Base-by-base conservation (phyloP, 1,140 invertebrate genomes). In the Cylas formicarius region DNA sequence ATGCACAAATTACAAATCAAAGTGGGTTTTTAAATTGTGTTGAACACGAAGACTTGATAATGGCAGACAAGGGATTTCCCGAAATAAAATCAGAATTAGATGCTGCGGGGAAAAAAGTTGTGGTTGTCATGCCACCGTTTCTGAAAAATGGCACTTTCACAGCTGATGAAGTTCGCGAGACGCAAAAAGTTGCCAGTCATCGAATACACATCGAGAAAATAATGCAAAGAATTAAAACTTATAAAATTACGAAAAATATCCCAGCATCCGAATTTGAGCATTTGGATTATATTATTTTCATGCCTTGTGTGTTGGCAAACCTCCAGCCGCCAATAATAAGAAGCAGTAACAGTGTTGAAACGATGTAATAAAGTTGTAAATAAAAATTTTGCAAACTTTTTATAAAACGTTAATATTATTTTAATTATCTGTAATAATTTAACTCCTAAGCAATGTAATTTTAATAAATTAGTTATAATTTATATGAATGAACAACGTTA, bases 1-100 rank as follows among this genome's bases (percentile, higher is more conserved):
- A 69, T 48, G 60, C 57, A 27, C 57, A 60, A 44, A 58, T 69
- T 24, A 62, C 61, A 8, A 42, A 49, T 11, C 46, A 61, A 44
- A 58, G 47, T 24, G 64, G 61, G 5, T 61, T 69, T 41, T 35
- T 68, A 39, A 54, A 69, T 52, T 33, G 55, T 29, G 44, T 68
- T 27, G 60, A 67, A 58, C 44, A 51, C 36, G 63, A 57, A 37
- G 67, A 68, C 54, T 14, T 52, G 9, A 56, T 69, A 36, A 56
- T 70, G 43, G 66, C 62, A 17, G 65, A 68, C 41, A 60, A 63
- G 44, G 57, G 65, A 8, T 66, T 69, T 41, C 48, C 48, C 19
- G 32, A 43, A 43, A 27, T 44, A 10, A 44, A 26, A 35, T 14
- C 9, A n/a, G 17, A 9, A 8, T 7, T 27, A 8, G 41, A 35